A percentile compares a stretch with the other conserved stretches of the same genome.
Conservation (phyloP, 2,113 vertebrate species). For the human (Homo sapiens) region DNA sequence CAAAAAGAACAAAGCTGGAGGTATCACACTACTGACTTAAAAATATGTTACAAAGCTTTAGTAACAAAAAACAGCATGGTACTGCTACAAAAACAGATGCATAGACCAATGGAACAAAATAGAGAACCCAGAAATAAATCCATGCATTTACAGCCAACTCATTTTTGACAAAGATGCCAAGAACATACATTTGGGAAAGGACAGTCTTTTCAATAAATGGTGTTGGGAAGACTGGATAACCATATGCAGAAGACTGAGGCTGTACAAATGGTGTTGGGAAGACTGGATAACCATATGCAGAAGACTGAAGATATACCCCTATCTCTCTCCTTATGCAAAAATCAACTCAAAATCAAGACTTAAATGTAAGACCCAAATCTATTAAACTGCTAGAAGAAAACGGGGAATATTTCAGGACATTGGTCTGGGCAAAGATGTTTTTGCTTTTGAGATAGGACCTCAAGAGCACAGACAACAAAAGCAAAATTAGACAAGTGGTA, state of each 20-base stretch:
- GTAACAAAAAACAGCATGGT: not conserved
- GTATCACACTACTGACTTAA: not conserved
- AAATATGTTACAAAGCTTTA: not conserved
- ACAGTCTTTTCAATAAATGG: not conserved
- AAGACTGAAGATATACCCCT: not conserved
- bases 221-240: not conserved
- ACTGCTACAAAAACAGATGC: not conserved
- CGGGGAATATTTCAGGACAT: not conserved
- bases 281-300: too few species aligned
- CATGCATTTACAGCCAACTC: not conserved
- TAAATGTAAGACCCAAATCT: not conserved
- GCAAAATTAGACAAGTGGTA: not conserved
- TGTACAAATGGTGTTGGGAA: not conserved
- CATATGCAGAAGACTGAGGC: not conserved
- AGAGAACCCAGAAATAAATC: not conserved
- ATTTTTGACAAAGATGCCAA: not conserved
- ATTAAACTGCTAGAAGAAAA: not conserved
- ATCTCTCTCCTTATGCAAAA: not conserved
- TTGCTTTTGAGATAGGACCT: not conserved
- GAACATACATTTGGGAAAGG: not conserved
- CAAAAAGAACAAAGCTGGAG: not conserved
- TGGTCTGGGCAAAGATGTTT: not conserved
- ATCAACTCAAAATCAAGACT: not conserved
- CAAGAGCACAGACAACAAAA: not conserved
- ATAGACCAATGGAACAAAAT: not conserved